These are phyloP conservation scores for Ruditapes philippinarum DNA, from an alignment of 1,140 invertebrate species.

Conservation along the genomic window DNA sequence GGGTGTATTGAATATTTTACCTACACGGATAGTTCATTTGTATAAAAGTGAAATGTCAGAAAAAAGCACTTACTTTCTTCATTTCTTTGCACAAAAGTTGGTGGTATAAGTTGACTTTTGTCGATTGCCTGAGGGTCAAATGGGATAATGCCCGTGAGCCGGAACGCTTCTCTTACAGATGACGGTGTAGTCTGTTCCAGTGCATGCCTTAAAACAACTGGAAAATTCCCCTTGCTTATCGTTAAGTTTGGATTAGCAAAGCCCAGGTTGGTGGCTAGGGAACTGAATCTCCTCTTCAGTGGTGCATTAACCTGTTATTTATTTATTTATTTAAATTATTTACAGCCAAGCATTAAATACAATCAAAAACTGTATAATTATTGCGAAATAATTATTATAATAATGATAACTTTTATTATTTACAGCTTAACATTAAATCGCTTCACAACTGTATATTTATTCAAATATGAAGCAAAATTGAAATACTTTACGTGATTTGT, in stretches of 20 bases:
- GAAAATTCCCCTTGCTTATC: background rate
- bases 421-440: too few species aligned
- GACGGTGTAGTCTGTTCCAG: background rate
- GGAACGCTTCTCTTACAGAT: background rate
- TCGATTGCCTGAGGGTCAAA: background rate
- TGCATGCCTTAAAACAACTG: conserved; percentile 8
- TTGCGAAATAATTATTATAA: too few species aligned
- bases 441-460: too few species aligned
- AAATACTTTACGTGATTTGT: too few species aligned
- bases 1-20: too few species aligned
- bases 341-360: too few species aligned
- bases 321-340: too few species aligned
- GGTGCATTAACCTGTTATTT: background rate
- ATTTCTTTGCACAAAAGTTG: conserved; percentile 1
- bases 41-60: background rate
- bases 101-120: conserved; percentile 3
- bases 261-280: conserved; percentile 6
- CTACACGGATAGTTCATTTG: background rate
- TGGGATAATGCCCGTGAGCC: background rate
- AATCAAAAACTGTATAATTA: too few species aligned
- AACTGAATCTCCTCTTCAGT: conserved; percentile 1
- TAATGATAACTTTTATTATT: too few species aligned
- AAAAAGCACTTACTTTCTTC: conserved; percentile 1
- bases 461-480: too few species aligned
- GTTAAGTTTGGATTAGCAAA: background rate